Conservation (phyloP, 2,113 vertebrate species). For the Panthera leo region DNA sequence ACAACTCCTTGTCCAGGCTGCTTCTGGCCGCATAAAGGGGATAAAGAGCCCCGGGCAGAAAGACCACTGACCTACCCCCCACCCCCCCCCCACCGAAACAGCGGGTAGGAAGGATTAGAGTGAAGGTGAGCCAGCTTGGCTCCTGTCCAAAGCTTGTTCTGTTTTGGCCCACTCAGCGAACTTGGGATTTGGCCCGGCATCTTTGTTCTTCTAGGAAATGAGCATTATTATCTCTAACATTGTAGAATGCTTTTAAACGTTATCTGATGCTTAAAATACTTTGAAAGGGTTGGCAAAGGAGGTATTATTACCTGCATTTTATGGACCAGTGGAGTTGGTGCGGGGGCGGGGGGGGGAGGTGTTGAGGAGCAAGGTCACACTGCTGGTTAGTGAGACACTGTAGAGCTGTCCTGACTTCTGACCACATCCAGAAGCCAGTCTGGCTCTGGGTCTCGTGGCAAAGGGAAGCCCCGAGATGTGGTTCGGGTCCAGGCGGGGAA, state of each 20-base stretch:
- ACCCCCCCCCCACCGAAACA: background rate
- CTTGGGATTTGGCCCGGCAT: background rate
- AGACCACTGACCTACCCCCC: background rate
- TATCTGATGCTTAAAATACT: background rate
- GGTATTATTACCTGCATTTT: background rate
- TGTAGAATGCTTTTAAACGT: background rate
- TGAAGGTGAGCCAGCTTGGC: background rate
- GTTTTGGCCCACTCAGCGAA: background rate
- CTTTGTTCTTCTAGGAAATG: conserved; percentile 55
- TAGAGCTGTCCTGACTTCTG: background rate
- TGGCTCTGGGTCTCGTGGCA: background rate
- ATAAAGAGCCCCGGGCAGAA: background rate
- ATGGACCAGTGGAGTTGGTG: background rate
- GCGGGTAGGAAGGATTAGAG: background rate
- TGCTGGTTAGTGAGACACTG: background rate
- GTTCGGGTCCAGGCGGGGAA: background rate
- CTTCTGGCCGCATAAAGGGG: background rate
- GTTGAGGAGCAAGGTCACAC: background rate
- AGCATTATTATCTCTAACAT: background rate
- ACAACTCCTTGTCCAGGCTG: background rate
- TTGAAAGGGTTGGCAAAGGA: background rate
- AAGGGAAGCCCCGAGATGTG: background rate
- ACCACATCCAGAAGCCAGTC: background rate
- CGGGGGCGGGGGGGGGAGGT: background rate
- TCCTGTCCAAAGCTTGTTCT: background rate